A percentile compares a stretch with the other conserved stretches of the same genome.
phyloP scores from a whole-genome alignment of 2,113 vertebrate genomes.

The Osmerus mordax region DNA sequence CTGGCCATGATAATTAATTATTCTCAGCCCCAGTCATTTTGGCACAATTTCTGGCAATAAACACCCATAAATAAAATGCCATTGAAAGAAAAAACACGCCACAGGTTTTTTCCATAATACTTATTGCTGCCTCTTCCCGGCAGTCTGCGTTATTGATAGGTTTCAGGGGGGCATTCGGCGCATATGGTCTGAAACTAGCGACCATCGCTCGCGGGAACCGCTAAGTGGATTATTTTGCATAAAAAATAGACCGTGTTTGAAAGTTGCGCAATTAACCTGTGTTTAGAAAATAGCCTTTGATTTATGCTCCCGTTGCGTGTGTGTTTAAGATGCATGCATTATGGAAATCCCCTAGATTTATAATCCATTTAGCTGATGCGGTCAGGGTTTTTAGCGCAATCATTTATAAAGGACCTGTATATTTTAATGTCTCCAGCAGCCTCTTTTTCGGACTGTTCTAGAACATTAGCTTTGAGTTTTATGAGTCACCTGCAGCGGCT shows the following conservation, averaged over 20 bases:
- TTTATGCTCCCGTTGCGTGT: slow-evolving; percentile 82
- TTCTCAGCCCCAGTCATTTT: slow-evolving; percentile 94
- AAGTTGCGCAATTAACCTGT: slow-evolving; percentile 95
- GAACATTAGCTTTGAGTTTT: slow-evolving; percentile 86
- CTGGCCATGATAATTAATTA: slow-evolving; percentile 90
- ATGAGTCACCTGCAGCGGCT: slow-evolving; percentile 75
- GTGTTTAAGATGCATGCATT: slow-evolving; percentile 95
- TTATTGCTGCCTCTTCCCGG: slow-evolving; percentile 78
- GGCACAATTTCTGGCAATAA: slow-evolving; percentile 99
- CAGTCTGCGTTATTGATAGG: slow-evolving; percentile 86
- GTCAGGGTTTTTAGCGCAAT: slow-evolving; percentile 91
- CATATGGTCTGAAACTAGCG: slow-evolving; percentile 71
- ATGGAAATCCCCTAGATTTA: slow-evolving; percentile 98
- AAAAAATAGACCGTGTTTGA: slow-evolving; percentile 92
- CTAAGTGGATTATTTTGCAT: slow-evolving; percentile 99
- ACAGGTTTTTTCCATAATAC: slow-evolving; percentile 80
- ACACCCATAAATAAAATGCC: slow-evolving; percentile 88
- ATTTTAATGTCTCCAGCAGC: slow-evolving; percentile 87
- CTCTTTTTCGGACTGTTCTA: slow-evolving; percentile 79
- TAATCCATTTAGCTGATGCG: slow-evolving; percentile 99
- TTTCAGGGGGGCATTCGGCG: slow-evolving; percentile 76
- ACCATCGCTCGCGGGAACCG: slow-evolving; percentile 77
- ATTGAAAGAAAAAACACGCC: slow-evolving; percentile 83
- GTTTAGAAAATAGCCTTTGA: slow-evolving; percentile 97
- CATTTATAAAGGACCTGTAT: slow-evolving; percentile 93